These are phyloP conservation scores for Leptodactylus fallax DNA, from an alignment of 2,797 vertebrate species.

Conservation along the genomic window DNA sequence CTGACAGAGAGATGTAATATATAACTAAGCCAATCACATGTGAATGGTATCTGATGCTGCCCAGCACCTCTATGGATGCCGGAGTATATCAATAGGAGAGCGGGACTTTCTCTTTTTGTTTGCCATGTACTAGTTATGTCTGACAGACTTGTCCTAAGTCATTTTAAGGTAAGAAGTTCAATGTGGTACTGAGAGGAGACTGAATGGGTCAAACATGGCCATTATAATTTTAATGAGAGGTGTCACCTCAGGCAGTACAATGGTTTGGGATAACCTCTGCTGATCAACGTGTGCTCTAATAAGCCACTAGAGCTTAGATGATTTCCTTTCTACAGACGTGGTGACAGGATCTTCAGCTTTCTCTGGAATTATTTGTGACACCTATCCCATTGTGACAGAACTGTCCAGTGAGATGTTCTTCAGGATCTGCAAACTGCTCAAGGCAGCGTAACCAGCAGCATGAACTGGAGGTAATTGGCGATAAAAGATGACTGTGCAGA, in stretches of 20 bases:
- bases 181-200: neutral
- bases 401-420: neutral
- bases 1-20: too few species aligned
- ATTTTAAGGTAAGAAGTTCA: neutral
- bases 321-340: neutral
- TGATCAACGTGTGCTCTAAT: neutral
- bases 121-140: neutral
- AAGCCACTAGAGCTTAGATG: constrained; percentile 28
- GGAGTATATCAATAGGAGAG: too few species aligned
- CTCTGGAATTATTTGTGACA: constrained; percentile 8
- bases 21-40: too few species aligned
- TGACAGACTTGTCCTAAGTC: neutral
- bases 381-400: constrained; percentile 1
- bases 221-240: neutral
- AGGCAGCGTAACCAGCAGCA: constrained; percentile 5
- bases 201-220: constrained; percentile 1
- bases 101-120: too few species aligned
- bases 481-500: constrained; percentile 11
- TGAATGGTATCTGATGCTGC: too few species aligned
- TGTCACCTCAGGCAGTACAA: constrained; percentile 12
- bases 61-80: too few species aligned
- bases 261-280: neutral
- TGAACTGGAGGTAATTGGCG: constrained; percentile 13
- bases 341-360: constrained; percentile 15
- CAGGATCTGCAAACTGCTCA: constrained; percentile 17